Evolutionary conservation across 2,797 vertebrate genomes (phyloP), one percentile per base, ranked within the genome.

Genomic region (Tapirus indicus): DNA sequence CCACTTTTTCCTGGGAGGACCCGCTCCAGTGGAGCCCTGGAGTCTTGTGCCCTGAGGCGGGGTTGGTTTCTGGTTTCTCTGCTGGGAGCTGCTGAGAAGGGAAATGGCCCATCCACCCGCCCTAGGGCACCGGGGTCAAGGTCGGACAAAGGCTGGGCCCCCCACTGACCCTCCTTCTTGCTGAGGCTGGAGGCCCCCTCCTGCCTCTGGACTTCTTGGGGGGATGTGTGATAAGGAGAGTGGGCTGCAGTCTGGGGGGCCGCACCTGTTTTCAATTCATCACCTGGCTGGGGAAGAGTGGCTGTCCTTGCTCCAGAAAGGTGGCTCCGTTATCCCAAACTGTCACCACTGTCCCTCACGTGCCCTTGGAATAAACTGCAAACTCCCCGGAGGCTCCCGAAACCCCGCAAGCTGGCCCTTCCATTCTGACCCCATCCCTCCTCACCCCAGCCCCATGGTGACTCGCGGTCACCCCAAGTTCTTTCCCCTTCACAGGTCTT

Each of bases 351-450:
- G 38, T 35, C 52, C 35, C 32, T 49, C 23, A 9, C 8, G 0
- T 38, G 29, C 29, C 29, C 52, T 35, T 49, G 52, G 80, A 75
- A 94, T 74, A 41, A 88, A 74, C 44, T 1, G 9, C 35, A 32
- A 6, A 62, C 25, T 32, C 14, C 77, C 49, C 29, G 17, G 9
- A 35, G 44, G 35, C 54, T 64, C 71, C n/a, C 0, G 10, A 44
- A 25, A 29, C 9, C 32, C 25, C 1, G 7, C 5, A 12, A 3
- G 49, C 44, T 64, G 64, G 27, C 47, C 64, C 3, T 52, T 35
- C 7, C 10, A 21, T 0, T 16, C 2, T 27, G 52, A 0, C 0
- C 60, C 35, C 66, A 0, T 16, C 10, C 44, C 2, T 27, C 80
- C 38, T 18, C 7, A 7, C 25, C 35, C 41, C 72, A 8, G n/a